These are phyloP conservation scores for Ceriagrion tenellum DNA, from an alignment of 2,888 invertebrate species.

Conservation along the genomic window DNA sequence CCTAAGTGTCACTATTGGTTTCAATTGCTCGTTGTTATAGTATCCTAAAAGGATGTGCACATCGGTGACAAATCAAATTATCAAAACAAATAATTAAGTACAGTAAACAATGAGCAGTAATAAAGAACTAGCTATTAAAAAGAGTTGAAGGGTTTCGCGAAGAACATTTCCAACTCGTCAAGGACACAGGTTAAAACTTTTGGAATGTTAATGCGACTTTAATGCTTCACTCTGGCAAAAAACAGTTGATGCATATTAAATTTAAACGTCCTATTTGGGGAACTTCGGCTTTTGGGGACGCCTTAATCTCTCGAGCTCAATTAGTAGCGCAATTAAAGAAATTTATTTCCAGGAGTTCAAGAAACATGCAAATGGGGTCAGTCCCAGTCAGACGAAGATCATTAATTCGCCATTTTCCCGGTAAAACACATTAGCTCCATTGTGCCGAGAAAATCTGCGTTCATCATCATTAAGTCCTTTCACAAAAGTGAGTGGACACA, in stretches of 20 bases:
- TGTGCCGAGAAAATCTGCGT: background rate
- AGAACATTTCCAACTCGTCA: background rate
- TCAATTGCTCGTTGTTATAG: too few species aligned
- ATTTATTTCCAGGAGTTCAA: background rate
- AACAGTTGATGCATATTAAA: background rate
- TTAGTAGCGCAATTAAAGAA: background rate
- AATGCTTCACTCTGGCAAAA: background rate
- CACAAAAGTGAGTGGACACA: background rate
- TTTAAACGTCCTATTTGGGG: background rate
- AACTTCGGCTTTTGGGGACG: background rate
- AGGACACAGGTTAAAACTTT: background rate
- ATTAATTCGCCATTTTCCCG: background rate
- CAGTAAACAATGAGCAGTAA: too few species aligned
- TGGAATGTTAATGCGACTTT: background rate
- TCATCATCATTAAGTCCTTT: background rate
- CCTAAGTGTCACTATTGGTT: too few species aligned
- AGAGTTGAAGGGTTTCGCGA: too few species aligned
- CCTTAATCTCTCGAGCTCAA: background rate
- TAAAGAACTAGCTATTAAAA: too few species aligned
- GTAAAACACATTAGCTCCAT: background rate
- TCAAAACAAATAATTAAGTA: too few species aligned
- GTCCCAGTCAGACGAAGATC: background rate
- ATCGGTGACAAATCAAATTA: too few species aligned
- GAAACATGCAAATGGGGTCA: conserved; percentile 20
- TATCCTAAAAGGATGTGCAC: too few species aligned